Conservation (phyloP, 2,797 vertebrate species). For the Champsocephalus gunnari region DNA sequence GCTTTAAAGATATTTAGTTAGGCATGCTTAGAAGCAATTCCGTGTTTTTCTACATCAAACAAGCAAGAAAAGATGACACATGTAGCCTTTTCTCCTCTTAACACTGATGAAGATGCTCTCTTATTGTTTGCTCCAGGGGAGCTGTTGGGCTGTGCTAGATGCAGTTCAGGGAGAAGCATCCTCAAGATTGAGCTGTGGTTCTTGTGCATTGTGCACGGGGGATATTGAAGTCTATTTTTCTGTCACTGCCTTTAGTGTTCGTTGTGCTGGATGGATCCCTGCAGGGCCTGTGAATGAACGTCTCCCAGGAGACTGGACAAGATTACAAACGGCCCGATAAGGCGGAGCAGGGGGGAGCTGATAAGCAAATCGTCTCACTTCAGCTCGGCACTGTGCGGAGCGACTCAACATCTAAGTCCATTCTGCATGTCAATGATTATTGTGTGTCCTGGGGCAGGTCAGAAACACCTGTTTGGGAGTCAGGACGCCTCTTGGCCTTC, state of each 20-base stretch:
- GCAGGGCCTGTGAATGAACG: constrained; percentile 64
- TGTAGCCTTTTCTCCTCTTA: constrained; percentile 24
- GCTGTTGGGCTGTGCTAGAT: constrained; percentile 65
- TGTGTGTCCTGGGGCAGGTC: constrained; percentile 58
- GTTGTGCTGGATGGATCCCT: constrained; percentile 62
- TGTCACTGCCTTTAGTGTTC: constrained; percentile 59
- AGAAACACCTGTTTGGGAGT: constrained; percentile 67
- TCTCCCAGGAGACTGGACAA: constrained; percentile 66
- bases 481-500: constrained; percentile 61
- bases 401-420: constrained; percentile 49
- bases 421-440: constrained; percentile 75
- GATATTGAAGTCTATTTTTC: constrained; percentile 57
- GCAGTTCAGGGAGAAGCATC: constrained; percentile 42
- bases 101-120: constrained; percentile 63
- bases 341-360: constrained; percentile 58
- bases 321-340: constrained; percentile 82
- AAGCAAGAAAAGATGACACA: neutral
- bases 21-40: constrained; percentile 12
- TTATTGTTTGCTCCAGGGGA: constrained; percentile 59
- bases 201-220: constrained; percentile 50
- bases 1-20: constrained; percentile 21
- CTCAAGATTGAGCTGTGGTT: constrained; percentile 54
- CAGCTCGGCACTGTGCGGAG: constrained; percentile 39
- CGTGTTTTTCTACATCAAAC: constrained; percentile 25
- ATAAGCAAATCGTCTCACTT: constrained; percentile 80